Percentiles rank a stretch among this genome's conserved stretches.
phyloP scores from a whole-genome alignment of 2,888 invertebrate species.

The Gymnosoma rotundatum region DNA sequence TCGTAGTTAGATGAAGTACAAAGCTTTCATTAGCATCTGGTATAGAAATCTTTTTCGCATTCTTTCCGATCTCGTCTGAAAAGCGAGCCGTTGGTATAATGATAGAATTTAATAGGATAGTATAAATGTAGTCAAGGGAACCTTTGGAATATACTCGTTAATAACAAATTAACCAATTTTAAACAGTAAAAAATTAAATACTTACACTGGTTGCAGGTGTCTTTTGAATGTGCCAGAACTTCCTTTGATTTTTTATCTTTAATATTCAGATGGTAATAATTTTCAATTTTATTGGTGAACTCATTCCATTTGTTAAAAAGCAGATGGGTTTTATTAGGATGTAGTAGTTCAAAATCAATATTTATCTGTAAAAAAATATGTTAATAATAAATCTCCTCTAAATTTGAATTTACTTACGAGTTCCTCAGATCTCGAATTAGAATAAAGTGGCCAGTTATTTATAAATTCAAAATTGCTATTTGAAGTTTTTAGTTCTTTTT shows the following conservation, averaged over 20 bases:
- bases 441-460: too few species aligned
- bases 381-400: too few species aligned
- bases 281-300: too few species aligned
- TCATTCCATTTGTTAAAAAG: too few species aligned
- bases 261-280: neutral
- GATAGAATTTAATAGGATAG: slow-evolving; percentile 5
- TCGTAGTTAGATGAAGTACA: neutral
- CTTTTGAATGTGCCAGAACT: neutral
- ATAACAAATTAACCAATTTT: neutral
- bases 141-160: neutral
- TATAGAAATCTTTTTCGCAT: slow-evolving; percentile 25
- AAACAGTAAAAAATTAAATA: neutral
- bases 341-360: too few species aligned
- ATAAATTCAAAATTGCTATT: too few species aligned
- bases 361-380: too few species aligned
- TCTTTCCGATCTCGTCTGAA: slow-evolving; percentile 3
- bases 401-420: too few species aligned
- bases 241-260: too few species aligned
- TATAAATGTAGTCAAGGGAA: slow-evolving; percentile 28
- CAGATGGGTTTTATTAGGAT: too few species aligned
- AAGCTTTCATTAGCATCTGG: slow-evolving; percentile 20
- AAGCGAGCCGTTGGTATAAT: slow-evolving; percentile 28
- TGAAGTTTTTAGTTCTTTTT: too few species aligned
- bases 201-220: neutral
- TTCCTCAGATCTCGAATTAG: too few species aligned